A percentile compares a stretch with the other conserved stretches of the same genome.
Conservation (phyloP, 1,140 invertebrate genomes). For the Tetramorium parvispinum region DNA sequence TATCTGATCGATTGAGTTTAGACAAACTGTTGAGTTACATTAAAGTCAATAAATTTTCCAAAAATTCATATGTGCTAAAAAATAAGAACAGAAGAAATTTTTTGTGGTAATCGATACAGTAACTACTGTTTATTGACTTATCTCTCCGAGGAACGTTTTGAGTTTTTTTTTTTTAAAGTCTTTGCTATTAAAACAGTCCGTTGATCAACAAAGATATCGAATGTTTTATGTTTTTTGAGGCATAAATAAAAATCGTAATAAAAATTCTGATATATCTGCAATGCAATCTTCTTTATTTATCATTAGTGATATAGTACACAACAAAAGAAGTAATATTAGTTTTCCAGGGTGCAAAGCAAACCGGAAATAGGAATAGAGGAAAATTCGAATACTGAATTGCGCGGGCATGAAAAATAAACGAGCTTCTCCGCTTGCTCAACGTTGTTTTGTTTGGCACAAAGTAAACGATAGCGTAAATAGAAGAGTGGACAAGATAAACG, state of each 20-base stretch:
- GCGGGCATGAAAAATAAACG: constrained; percentile 30
- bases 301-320: background rate
- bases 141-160: background rate
- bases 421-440: constrained; percentile 4
- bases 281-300: background rate
- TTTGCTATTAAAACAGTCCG: background rate
- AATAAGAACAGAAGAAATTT: background rate
- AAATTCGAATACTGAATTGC: background rate
- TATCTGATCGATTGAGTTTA: background rate
- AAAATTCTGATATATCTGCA: constrained; percentile 4
- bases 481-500: constrained; percentile 8
- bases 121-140: background rate
- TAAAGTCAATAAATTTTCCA: background rate
- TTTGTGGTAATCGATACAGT: background rate
- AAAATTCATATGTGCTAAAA: background rate
- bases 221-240: background rate
- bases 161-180: background rate
- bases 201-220: background rate
- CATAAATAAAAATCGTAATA: background rate
- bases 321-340: constrained; percentile 28
- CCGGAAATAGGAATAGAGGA: constrained; percentile 8
- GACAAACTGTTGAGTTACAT: background rate
- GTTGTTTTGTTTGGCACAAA: constrained; percentile 34
- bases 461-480: constrained; percentile 47
- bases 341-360: background rate